These are phyloP conservation scores for Eulemur albifrons DNA, from an alignment of 2,797 vertebrate genomes.

Conservation along the genomic window DNA sequence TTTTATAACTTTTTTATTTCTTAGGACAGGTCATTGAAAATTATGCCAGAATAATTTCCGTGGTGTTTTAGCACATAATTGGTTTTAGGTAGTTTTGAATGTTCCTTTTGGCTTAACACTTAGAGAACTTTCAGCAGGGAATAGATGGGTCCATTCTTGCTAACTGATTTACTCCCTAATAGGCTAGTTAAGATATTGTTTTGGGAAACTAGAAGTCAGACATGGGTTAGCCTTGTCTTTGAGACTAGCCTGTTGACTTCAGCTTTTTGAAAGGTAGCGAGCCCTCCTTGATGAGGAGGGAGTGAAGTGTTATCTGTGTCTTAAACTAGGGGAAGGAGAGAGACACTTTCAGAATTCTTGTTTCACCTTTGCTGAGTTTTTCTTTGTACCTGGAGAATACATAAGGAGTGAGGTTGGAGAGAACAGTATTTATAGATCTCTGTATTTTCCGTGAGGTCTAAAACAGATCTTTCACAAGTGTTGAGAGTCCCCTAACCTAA, in stretches of 20 bases:
- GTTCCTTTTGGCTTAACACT: neutral
- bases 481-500: too few relatives aligned
- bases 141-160: neutral
- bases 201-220: neutral
- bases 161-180: neutral
- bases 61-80: neutral
- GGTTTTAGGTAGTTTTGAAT: neutral
- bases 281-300: neutral
- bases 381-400: neutral
- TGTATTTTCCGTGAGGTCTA: rapidly evolving
- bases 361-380: too few relatives aligned
- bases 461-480: neutral
- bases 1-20: neutral
- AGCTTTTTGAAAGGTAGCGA: neutral
- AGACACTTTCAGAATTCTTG: rapidly evolving
- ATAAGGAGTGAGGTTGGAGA: neutral
- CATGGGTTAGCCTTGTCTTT: neutral
- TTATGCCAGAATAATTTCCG: neutral
- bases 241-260: too few relatives aligned
- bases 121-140: neutral
- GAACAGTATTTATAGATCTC: rapidly evolving
- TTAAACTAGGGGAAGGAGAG: neutral
- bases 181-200: neutral
- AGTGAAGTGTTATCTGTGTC: neutral
- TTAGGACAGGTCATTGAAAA: neutral